These are phyloP conservation scores for Bombylius discolor DNA, from an alignment of 2,888 invertebrate species.

Conservation along the genomic window DNA sequence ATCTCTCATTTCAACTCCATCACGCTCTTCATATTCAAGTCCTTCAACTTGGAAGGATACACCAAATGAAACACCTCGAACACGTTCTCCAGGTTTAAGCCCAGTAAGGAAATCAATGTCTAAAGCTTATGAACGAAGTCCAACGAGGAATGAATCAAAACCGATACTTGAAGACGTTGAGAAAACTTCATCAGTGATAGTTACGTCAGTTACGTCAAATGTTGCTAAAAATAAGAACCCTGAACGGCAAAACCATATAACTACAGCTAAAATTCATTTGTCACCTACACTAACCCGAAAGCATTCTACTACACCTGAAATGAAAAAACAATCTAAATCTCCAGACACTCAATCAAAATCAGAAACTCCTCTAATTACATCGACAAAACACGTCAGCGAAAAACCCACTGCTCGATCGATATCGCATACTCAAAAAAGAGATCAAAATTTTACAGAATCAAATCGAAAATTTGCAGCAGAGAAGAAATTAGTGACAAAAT, in stretches of 20 bases:
- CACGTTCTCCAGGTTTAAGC: constrained; percentile 27
- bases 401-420: not conserved
- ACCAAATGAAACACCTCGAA: constrained; percentile 28
- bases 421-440: not conserved
- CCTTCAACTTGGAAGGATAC: constrained; percentile 23
- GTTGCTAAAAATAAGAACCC: not conserved
- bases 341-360: not conserved
- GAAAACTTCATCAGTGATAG: no score
- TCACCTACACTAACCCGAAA: constrained; percentile 14
- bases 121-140: not conserved
- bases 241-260: constrained; percentile 14
- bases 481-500: not conserved
- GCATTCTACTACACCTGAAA: constrained; percentile 7
- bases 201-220: no score
- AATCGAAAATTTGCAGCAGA: not conserved
- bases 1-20: constrained; percentile 20
- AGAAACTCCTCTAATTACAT: not conserved
- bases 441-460: not conserved
- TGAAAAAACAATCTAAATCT: constrained; percentile 7
- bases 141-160: not conserved
- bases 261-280: constrained; percentile 17
- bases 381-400: not conserved
- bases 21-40: constrained; percentile 38
- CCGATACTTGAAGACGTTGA: not conserved
- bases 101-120: constrained; percentile 14